A percentile compares a stretch with the other conserved stretches of the same genome.
Conservation (phyloP, 2,888 invertebrate species). For the Lepidocyrtinus sp. region DNA sequence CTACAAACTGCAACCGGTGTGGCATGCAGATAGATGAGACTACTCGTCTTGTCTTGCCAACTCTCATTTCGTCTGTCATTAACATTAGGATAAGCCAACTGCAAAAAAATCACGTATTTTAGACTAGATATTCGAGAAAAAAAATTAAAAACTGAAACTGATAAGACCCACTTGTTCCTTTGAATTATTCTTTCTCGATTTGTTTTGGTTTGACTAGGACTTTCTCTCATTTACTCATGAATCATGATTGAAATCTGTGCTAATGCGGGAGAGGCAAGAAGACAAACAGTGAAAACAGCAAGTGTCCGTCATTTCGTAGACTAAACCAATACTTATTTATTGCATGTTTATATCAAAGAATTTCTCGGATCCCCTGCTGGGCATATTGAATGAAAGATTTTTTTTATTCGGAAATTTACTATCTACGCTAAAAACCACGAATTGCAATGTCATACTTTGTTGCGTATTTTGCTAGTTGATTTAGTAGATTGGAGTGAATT, state of each 20-base stretch:
- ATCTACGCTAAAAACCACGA: constrained; percentile 5
- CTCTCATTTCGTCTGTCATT: neutral
- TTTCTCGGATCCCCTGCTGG: constrained; percentile 12
- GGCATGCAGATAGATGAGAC: neutral
- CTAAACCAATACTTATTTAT: neutral
- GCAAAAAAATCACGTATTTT: neutral
- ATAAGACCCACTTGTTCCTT: neutral
- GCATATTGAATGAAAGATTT: neutral
- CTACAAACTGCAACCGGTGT: neutral
- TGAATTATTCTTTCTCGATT: neutral
- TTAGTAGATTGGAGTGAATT: neutral
- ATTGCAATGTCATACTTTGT: neutral
- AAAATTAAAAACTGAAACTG: neutral
- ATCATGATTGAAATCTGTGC: constrained; percentile 3
- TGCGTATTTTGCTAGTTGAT: neutral
- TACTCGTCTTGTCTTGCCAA: constrained; percentile 4
- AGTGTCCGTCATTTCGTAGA: neutral
- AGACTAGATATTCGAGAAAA: too few species aligned
- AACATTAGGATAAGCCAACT: neutral
- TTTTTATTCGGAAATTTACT: neutral
- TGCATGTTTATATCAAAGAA: constrained; percentile 3
- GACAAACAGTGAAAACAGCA: constrained; percentile 1
- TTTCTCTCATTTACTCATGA: constrained; percentile 9
- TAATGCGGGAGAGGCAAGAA: neutral
- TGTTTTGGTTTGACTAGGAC: constrained; percentile 6